Percentiles rank a stretch among this genome's conserved stretches.
Conservation (phyloP, 92 coral and sea anemone species). For the Montipora capitata region DNA sequence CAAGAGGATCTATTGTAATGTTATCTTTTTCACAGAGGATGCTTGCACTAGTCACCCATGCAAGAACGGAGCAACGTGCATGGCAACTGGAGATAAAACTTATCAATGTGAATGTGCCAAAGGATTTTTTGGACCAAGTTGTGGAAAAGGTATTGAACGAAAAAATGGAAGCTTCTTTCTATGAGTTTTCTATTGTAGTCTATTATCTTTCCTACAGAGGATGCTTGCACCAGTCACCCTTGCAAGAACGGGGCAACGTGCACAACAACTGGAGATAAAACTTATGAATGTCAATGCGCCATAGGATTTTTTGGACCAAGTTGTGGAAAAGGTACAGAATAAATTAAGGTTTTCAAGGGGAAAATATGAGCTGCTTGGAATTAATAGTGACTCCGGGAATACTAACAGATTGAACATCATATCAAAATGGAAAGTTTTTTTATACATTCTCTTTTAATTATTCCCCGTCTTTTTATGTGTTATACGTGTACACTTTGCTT, state of each 20-base stretch:
- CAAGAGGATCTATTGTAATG: too few species aligned
- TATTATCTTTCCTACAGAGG: not conserved
- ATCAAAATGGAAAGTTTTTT: too few species aligned
- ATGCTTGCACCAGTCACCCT: conserved; percentile 1
- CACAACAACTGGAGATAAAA: conserved; percentile 12
- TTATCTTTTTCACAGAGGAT: too few species aligned
- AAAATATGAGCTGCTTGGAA: too few species aligned
- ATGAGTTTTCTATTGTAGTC: too few species aligned
- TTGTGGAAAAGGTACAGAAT: conserved; percentile 1
- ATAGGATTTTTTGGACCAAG: not conserved
- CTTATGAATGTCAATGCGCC: not conserved
- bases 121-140: conserved; percentile 11
- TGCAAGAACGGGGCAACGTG: conserved; percentile 30
- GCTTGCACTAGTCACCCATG: conserved; percentile 1
- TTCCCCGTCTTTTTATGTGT: too few species aligned
- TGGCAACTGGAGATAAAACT: not conserved
- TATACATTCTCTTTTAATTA: too few species aligned
- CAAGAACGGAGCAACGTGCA: conserved; percentile 10
- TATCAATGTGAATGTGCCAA: conserved; percentile 20
- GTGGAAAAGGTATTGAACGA: not conserved
- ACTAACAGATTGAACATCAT: too few species aligned
- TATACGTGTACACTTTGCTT: too few species aligned
- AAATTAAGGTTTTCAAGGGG: too few species aligned
- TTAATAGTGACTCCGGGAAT: too few species aligned
- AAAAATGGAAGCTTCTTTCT: too few species aligned